A percentile compares a stretch with the other conserved stretches of the same genome.
Conservation (phyloP, 2,888 invertebrate genomes). For the Cheilosia impressa region DNA sequence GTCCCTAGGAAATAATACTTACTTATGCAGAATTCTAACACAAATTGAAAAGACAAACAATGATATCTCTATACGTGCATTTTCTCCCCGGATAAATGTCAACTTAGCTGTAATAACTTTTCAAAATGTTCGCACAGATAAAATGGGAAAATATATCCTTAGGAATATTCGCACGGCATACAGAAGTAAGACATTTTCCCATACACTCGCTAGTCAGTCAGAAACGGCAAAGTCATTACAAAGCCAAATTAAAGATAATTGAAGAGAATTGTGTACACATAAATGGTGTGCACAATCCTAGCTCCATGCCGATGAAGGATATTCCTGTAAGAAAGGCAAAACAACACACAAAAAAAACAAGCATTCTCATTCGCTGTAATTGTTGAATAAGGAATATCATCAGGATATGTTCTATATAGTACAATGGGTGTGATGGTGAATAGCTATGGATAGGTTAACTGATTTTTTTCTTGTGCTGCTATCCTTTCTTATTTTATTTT, state of each 20-base stretch:
- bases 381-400: constrained; percentile 54
- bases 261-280: constrained; percentile 39
- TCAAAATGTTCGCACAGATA: constrained; percentile 43
- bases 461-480: constrained; percentile 1
- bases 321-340: constrained; percentile 2
- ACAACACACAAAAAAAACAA: constrained; percentile 17
- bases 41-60: constrained; percentile 8
- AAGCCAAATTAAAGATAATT: constrained; percentile 65
- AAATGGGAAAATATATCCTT: constrained; percentile 18
- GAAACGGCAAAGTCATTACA: constrained; percentile 55
- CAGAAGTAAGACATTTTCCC: background rate
- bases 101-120: constrained; percentile 44
- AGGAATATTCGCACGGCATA: background rate
- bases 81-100: constrained; percentile 23
- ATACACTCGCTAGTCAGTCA: constrained; percentile 15
- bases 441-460: constrained; percentile 5
- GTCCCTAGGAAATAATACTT: background rate
- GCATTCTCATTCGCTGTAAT: constrained; percentile 54
- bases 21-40: background rate
- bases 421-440: background rate
- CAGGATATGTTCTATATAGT: constrained; percentile 20
- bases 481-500: background rate
- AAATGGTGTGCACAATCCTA: constrained; percentile 14
- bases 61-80: background rate
- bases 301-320: background rate